Percentiles rank a stretch among this genome's conserved stretches.
Evolutionary conservation across 2,113 vertebrate genomes (phyloP).

Genomic region (Ceratotherium simum): DNA sequence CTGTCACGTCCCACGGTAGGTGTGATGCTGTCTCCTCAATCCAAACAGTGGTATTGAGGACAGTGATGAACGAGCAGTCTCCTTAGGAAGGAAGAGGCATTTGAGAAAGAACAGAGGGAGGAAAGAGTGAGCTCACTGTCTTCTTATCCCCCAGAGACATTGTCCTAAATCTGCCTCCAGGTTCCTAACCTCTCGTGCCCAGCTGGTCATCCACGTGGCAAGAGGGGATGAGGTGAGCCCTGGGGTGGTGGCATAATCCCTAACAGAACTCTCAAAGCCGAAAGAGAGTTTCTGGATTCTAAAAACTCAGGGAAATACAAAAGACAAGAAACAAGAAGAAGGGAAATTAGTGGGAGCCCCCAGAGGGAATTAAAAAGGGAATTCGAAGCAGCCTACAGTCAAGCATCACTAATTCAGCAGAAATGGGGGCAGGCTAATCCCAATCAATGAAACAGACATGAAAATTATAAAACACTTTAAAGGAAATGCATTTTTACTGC

Average conservation of each 20-base stretch:
- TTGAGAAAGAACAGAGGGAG: neutral
- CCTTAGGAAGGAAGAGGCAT: no score
- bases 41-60: neutral
- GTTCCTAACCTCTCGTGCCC: neutral
- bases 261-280: neutral
- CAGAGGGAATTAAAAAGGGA: constrained; percentile 5
- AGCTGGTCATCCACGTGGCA: neutral
- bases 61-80: neutral
- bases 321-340: neutral
- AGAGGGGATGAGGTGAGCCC: neutral
- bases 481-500: constrained; percentile 40
- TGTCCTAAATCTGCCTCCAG: neutral
- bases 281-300: neutral
- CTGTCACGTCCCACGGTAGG: neutral
- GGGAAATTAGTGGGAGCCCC: neutral
- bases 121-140: neutral
- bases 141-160: neutral
- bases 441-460: neutral
- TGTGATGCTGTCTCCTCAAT: neutral
- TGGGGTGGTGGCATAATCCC: neutral
- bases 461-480: constrained; percentile 39
- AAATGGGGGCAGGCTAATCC: neutral
- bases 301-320: neutral
- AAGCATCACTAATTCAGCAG: neutral
- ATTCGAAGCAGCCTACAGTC: neutral